Evolutionary conservation across 2,888 invertebrate species (phyloP).

Genomic region (Tenthredo mesomela): DNA sequence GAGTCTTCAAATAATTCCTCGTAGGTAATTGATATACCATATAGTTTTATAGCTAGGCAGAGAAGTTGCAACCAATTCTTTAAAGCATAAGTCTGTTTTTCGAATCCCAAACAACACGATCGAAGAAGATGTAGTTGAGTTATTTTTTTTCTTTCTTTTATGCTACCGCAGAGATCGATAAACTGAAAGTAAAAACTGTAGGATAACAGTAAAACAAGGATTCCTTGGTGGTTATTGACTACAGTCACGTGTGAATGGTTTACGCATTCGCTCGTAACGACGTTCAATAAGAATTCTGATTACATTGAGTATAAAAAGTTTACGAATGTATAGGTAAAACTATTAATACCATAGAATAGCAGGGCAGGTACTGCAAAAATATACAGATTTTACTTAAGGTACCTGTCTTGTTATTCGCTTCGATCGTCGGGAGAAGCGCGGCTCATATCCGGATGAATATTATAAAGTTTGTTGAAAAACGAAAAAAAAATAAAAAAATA

Average conservation of each 20-base stretch:
- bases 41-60: too few relatives aligned
- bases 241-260: conserved; percentile 41
- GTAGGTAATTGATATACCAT: too few relatives aligned
- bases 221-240: conserved; percentile 25
- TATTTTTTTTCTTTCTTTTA: neutral
- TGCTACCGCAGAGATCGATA: conserved; percentile 14
- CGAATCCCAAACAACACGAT: neutral
- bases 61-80: neutral
- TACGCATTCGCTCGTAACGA: conserved; percentile 44
- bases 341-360: neutral
- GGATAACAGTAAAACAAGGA: conserved; percentile 20
- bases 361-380: neutral
- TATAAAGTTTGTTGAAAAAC: neutral
- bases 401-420: neutral
- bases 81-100: neutral
- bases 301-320: neutral
- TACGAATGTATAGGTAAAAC: neutral
- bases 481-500: neutral
- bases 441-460: neutral
- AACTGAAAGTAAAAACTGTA: conserved; percentile 12
- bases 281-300: conserved; percentile 47
- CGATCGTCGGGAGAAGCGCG: neutral
- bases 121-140: neutral
- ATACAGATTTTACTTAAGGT: neutral
- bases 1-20: too few relatives aligned